phyloP scores from a whole-genome alignment of 2,888 invertebrate genomes.

The Graphium colonna region DNA sequence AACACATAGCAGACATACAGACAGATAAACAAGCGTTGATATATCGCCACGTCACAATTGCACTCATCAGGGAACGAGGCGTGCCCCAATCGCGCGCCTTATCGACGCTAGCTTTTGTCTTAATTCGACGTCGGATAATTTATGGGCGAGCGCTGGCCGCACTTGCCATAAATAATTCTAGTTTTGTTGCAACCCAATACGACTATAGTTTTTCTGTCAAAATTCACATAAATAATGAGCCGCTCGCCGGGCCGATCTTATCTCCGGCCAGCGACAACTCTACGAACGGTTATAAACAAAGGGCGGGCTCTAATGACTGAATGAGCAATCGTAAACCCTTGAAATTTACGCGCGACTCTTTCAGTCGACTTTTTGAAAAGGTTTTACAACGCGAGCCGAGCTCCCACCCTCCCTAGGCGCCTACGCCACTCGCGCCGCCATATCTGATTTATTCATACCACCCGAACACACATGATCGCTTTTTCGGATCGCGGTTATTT shows the following conservation, averaged over 20 bases:
- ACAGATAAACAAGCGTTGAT: constrained; percentile 16
- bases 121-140: constrained; percentile 72
- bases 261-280: constrained; percentile 57
- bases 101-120: constrained; percentile 72
- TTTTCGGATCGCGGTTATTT: constrained; percentile 50
- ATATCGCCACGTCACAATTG: constrained; percentile 45
- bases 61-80: constrained; percentile 63
- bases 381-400: constrained; percentile 67
- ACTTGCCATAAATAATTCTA: constrained; percentile 71
- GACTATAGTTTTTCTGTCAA: constrained; percentile 62
- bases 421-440: constrained; percentile 60
- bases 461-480: constrained; percentile 74
- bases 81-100: constrained; percentile 62
- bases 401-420: constrained; percentile 59
- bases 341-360: constrained; percentile 74
- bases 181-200: constrained; percentile 53
- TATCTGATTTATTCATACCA: constrained; percentile 77
- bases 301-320: constrained; percentile 71
- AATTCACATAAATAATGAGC: constrained; percentile 77
- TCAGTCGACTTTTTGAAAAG: constrained; percentile 67
- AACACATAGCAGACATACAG: constrained; percentile 47
- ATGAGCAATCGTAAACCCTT: constrained; percentile 73
- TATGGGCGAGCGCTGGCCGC: constrained; percentile 53
- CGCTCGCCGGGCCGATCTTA: constrained; percentile 63
- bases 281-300: constrained; percentile 72